Conservation (phyloP, 2,113 vertebrate genomes). For the Platycercus adscitus region DNA sequence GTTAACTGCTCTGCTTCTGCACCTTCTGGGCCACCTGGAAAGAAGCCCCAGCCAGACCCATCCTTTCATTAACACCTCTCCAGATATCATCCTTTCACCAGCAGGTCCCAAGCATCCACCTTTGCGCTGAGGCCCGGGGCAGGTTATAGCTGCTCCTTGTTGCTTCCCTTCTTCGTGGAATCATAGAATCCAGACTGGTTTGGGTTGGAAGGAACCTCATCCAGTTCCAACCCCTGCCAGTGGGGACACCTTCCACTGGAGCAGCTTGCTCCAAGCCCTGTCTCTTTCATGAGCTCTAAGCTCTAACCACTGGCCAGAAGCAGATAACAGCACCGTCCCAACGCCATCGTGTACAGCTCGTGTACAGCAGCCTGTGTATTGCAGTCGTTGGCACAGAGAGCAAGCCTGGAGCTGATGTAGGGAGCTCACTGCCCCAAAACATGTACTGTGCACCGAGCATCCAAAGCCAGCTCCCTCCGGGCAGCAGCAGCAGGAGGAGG, state of each 20-base stretch:
- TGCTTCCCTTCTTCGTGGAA: background rate
- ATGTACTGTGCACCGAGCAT: rapidly evolving
- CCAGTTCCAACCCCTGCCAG: background rate
- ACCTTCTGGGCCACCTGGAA: background rate
- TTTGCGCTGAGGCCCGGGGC: background rate
- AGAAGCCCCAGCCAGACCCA: background rate
- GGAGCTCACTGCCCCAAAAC: rapidly evolving
- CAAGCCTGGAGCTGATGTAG: background rate
- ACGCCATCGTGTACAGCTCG: rapidly evolving
- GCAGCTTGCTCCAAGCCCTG: background rate
- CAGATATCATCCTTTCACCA: background rate
- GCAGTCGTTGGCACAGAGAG: rapidly evolving
- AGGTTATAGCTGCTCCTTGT: background rate
- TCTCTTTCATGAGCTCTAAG: background rate
- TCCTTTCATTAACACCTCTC: background rate
- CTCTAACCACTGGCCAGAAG: rapidly evolving
- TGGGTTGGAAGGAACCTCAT: background rate
- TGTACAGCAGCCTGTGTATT: rapidly evolving
- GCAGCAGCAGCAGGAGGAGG: background rate
- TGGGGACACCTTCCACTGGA: too few species aligned
- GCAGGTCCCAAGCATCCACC: background rate
- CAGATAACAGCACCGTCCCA: background rate
- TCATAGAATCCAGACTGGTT: background rate
- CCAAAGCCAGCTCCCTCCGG: rapidly evolving
- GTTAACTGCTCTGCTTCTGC: background rate